A percentile compares a stretch with the other conserved stretches of the same genome.
Evolutionary conservation across 2,797 vertebrate genomes (phyloP).

Genomic region (Hozukius guyotensis): DNA sequence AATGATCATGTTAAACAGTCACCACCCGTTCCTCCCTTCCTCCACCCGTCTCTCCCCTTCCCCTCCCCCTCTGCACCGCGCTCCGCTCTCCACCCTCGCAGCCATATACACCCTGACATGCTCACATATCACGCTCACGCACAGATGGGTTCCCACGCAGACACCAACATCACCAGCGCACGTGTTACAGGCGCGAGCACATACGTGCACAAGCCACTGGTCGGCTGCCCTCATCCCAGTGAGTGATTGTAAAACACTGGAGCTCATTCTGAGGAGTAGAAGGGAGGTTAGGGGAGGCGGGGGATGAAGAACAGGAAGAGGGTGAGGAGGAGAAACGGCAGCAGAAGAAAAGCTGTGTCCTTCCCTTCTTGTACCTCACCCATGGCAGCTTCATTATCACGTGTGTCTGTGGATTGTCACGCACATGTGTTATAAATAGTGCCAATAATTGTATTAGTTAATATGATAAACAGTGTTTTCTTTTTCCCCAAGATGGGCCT

Average conservation of each 20-base stretch:
- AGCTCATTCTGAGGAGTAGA: slow-evolving; percentile 42
- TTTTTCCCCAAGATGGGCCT: background rate
- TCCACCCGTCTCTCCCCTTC: slow-evolving; percentile 45
- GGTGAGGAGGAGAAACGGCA: background rate
- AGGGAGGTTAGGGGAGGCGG: background rate
- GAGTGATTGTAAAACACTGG: slow-evolving; percentile 65
- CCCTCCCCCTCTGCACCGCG: slow-evolving; percentile 44
- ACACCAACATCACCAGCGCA: slow-evolving; percentile 16
- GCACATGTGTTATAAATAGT: background rate
- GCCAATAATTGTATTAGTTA: background rate
- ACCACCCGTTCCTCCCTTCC: slow-evolving; percentile 58
- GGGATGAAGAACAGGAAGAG: slow-evolving; percentile 17
- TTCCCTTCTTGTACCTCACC: background rate
- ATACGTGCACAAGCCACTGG: slow-evolving; percentile 10
- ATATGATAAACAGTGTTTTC: background rate
- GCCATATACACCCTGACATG: slow-evolving; percentile 55
- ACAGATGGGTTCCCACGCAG: slow-evolving; percentile 32
- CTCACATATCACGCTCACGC: slow-evolving; percentile 58
- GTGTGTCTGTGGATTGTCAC: background rate
- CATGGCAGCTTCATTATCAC: background rate
- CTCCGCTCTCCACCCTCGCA: slow-evolving; percentile 40
- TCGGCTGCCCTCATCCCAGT: slow-evolving; percentile 62
- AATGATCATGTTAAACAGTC: slow-evolving; percentile 78
- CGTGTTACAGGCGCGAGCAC: background rate
- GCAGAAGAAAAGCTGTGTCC: background rate